Evolutionary conservation across 2,113 vertebrate genomes (phyloP), one percentile per base, ranked within the genome.

Genomic region (Seriola rivoliana): DNA sequence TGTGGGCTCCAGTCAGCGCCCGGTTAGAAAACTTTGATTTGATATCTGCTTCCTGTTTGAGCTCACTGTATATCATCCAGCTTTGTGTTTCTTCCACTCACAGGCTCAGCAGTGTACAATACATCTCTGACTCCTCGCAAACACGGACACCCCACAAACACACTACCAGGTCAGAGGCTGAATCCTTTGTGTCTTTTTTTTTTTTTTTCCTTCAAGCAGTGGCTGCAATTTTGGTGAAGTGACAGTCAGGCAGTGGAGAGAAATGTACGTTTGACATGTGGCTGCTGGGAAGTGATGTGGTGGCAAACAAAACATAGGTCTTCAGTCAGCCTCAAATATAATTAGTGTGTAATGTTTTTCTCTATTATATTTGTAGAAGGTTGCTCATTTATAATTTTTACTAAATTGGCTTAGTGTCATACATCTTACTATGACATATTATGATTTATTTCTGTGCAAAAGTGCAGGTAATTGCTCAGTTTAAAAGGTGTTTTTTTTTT

Each of bases 31-130:
- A 25, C 19, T 44, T 54, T 25, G 34, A 0, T 34, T 78, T 19
- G 0, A 52, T 19, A 62, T 3, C 42, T 38, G 3, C n/a, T 9
- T 12, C 0, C 17, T 48, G 5, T 17, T 10, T 55, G 13, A 48
- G 19, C 21, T 52, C 6, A 14, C 13, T 4, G 16, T 59, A 3
- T 0, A 13, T 52, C 64, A 9, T 60, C 46, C 4, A 32, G 36
- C 25, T 78, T 10, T 59, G 7, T 78, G 17, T 70, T 38, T 79
- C 42, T 86, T 86, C 6, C 82, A 50, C 38, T 85, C 66, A 70
- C 91, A 99, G 98, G 98, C 3, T 96, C 97, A 36, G 96, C 97
- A 4, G 97, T 97, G 91, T 99, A 99, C 93, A 99, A 99, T 90
- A 98, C 96, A 48, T 97, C 98, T 0, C 88, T 95, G 83, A 84